phyloP scores from a whole-genome alignment of 2,797 vertebrate species.

The Tympanoctomys barrerae region DNA sequence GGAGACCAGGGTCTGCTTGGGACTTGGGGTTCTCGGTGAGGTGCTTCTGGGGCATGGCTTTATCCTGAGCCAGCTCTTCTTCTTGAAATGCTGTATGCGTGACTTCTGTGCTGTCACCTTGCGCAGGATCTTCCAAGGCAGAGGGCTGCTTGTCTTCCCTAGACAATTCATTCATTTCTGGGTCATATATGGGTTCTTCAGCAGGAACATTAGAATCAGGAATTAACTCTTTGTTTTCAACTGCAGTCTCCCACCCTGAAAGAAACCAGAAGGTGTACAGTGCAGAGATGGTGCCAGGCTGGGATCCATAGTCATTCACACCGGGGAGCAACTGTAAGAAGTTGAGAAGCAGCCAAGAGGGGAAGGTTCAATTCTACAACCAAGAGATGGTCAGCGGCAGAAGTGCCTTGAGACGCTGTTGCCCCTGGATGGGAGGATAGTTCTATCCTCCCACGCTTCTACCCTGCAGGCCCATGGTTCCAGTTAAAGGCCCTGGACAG shows the following conservation, averaged over 20 bases:
- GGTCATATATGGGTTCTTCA: background rate
- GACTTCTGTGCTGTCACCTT: background rate
- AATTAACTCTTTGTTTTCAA: slow-evolving; percentile 22
- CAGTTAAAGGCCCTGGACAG: background rate
- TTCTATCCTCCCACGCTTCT: background rate
- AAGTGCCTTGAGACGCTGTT: background rate
- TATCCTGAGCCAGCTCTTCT: background rate
- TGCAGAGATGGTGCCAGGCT: no score
- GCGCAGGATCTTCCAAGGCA: background rate
- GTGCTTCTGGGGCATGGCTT: background rate
- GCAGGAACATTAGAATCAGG: background rate
- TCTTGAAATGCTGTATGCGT: background rate
- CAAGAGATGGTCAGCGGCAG: background rate
- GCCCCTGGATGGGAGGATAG: background rate
- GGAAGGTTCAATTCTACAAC: background rate
- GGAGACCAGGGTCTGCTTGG: background rate
- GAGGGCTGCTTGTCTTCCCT: background rate
- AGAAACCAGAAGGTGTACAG: slow-evolving; percentile 26
- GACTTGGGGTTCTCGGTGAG: background rate
- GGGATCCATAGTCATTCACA: background rate
- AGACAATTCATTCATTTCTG: background rate
- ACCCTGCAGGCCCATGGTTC: background rate
- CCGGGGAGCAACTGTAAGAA: background rate
- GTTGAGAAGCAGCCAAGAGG: background rate
- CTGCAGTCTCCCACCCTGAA: slow-evolving; percentile 76